Base-by-base conservation (phyloP, 2,113 vertebrate species). In the Chascanopsetta lugubris region DNA sequence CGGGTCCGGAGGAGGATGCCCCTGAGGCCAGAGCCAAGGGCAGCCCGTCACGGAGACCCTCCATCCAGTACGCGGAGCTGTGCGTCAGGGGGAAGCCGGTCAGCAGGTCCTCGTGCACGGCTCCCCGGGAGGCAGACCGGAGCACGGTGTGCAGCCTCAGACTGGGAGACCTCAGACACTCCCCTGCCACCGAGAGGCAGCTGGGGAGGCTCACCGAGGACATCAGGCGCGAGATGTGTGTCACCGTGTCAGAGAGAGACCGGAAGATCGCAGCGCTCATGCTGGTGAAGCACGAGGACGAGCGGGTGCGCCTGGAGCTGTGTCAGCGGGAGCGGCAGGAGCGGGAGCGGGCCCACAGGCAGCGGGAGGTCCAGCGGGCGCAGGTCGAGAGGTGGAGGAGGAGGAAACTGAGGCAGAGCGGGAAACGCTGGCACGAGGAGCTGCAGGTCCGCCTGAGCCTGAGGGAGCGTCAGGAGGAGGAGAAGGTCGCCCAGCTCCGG, bases 231-330 rank as follows among this genome's bases (percentile, higher is more conserved):
- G 55, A 92, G 67, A 87, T 92, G 46, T 67, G 85, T 46, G 85
- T 91, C 1, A 70, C 85, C 0, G 45, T 93, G 20, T 86, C 94
- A 0, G 88, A 93, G 47, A 84, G 80, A 32, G 93, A 95, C 74
- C 84, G 88, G 51, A 95, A 94, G 82, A 94, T 95, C 8, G 91
- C 92, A 3, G 91, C 91, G 11, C 80, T 94, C 29, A 94, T 95
- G 94, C 85, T 95, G 74, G 82, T 80, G 36, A 93, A 90, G 54
- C 91, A 93, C 46, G 71, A 90, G 60, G 90, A 93, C 68, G 87
- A 94, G 68, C 81, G 89, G 75, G 60, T 27, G 4, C 77, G 72
- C 12, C 77, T 89, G 46, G 83, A 78, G 40, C 84, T 87, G 66
- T 84, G 84, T 26, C 78, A 75, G 12, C 83, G 78, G 40, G 92